These are phyloP conservation scores for Sinella curviseta DNA, from an alignment of 1,140 invertebrate genomes.

Conservation along the genomic window DNA sequence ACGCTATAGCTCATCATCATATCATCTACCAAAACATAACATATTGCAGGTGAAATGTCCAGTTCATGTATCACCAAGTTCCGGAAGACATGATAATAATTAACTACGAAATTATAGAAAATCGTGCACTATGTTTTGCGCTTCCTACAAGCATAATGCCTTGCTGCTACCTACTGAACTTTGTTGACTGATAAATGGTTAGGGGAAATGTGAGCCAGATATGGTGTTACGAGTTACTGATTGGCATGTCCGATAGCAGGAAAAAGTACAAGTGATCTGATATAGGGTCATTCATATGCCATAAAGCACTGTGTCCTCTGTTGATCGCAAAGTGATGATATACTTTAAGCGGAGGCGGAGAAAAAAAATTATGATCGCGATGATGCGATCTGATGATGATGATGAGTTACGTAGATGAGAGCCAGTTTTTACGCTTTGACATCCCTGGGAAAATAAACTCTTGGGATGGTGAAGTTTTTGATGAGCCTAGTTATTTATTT, in stretches of 20 bases:
- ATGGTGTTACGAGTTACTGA: not conserved
- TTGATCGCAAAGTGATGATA: no score
- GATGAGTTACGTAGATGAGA: not conserved
- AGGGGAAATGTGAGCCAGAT: not conserved
- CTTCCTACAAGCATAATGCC: no score
- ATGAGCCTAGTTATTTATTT: conserved; percentile 23
- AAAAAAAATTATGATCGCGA: not conserved
- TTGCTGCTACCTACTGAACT: no score
- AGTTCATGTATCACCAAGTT: not conserved
- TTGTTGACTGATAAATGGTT: not conserved
- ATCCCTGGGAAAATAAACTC: not conserved
- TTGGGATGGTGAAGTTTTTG: not conserved
- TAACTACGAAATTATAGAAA: not conserved
- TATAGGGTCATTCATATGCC: not conserved
- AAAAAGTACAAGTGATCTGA: not conserved
- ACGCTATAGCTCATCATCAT: no score
- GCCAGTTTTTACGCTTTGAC: not conserved
- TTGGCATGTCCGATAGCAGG: not conserved
- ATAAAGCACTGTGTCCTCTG: no score
- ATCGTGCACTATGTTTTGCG: no score
- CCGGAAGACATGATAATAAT: not conserved
- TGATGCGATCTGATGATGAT: no score
- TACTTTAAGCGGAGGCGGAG: no score
- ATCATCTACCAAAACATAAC: no score
- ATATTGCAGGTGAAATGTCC: not conserved